Evolutionary conservation across 1,140 invertebrate genomes (phyloP), one percentile per base, ranked within the genome.

Genomic region (Dinothrombium tinctorium): DNA sequence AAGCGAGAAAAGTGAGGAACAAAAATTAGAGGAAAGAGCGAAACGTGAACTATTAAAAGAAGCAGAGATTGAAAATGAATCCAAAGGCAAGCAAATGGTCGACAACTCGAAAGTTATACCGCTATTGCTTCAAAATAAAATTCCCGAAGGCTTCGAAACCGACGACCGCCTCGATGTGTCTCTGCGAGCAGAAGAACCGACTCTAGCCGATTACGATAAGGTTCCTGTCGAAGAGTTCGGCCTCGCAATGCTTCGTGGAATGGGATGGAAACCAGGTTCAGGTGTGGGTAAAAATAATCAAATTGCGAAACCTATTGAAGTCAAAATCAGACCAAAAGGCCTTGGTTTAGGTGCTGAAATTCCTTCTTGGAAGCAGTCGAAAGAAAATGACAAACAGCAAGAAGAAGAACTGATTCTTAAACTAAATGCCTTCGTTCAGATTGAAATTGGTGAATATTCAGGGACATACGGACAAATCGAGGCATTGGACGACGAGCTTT

Each of bases 311-410:
- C 55, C 65, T 33, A 51, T 63, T 44, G 58, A 66, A 49, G 71
- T 72, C 21, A 59, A 65, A 48, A 47, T 79, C 19, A 61, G 86
- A 45, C 82, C 84, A 1, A 84, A 80, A 64, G 86, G 86, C 4
- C 67, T 92, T 55, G 87, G 87, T 0, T 58, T 95, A 24, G 87
- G 87, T n/a, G n/a, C n/a, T n/a, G n/a, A n/a, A n/a, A n/a, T n/a
- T n/a, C n/a, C n/a, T n/a, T n/a, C n/a, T n/a, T n/a, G n/a, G n/a
- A n/a, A n/a, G n/a, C n/a, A n/a, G n/a, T n/a, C n/a, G n/a, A n/a
- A n/a, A n/a, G n/a, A n/a, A n/a, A n/a, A n/a, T n/a, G n/a, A n/a
- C n/a, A n/a, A n/a, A n/a, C n/a, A n/a, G n/a, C n/a, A n/a, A n/a
- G n/a, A n/a, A n/a, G n/a, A n/a, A n/a, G n/a, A n/a, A n/a, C n/a